phyloP scores from a whole-genome alignment of 2,888 invertebrate genomes.

The Hyposoter dolosus region DNA sequence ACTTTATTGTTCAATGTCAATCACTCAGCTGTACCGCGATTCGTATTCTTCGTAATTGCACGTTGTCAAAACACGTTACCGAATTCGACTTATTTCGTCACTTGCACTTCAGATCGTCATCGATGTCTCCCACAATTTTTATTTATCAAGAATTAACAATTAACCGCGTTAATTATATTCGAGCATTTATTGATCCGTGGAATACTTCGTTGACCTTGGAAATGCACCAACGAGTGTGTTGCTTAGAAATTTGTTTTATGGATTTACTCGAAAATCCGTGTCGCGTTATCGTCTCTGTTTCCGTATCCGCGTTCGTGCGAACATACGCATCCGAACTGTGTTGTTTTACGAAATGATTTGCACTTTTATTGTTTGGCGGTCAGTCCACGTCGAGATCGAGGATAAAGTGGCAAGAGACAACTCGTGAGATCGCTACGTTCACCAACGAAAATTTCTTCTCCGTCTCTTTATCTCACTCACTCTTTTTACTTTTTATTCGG shows the following conservation, averaged over 20 bases:
- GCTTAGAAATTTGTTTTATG: not conserved
- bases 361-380: constrained; percentile 47
- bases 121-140: not conserved
- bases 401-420: constrained; percentile 21
- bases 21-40: not conserved
- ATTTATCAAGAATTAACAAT: not conserved
- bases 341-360: constrained; percentile 61
- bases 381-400: constrained; percentile 11
- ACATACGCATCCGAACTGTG: constrained; percentile 1
- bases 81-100: constrained; percentile 56
- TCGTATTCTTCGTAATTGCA: not conserved
- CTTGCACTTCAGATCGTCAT: constrained; percentile 38
- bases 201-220: not conserved
- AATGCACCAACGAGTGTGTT: too few relatives aligned
- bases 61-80: constrained; percentile 40
- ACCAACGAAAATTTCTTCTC: constrained; percentile 38
- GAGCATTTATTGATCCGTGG: not conserved
- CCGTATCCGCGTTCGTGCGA: not conserved
- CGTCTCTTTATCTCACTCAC: constrained; percentile 10
- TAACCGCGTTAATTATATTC: not conserved
- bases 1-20: constrained; percentile 15
- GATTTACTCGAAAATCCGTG: not conserved
- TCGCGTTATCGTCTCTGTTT: not conserved
- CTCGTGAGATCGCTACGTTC: not conserved
- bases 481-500: not conserved